Evolutionary conservation across 2,888 invertebrate genomes (phyloP), one percentile per base, ranked within the genome.

Genomic region (Brenthis hecate): DNA sequence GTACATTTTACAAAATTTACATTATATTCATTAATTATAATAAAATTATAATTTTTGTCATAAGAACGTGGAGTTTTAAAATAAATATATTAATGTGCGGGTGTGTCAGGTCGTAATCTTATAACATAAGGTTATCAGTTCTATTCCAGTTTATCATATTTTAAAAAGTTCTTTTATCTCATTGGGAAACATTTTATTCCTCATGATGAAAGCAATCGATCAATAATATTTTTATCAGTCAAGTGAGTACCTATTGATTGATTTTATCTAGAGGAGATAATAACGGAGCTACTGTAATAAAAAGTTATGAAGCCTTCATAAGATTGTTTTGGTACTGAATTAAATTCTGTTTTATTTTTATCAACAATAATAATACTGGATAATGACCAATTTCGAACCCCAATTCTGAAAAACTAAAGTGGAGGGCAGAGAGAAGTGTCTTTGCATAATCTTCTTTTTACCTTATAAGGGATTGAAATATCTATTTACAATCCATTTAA

Each of bases 261-360:
- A 68, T 58, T 62, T 70, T 70, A 72, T 72, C 72, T 13, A 50
- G 5, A 54, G 3, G 14, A 43, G 72, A 70, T 72, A 66, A 61
- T 61, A 50, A 55, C 50, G 55, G 63, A 63, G 65, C 70, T 72
- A 68, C 72, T 64, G 65, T 68, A 55, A 54, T n/a, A 47, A 56
- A 62, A 48, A 51, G 1, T 6, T 4, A 16, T 36, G 56, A 32
- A 3, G 28, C 11, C 11, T 43, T 43, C 36, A 36, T 43, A 43
- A 43, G 8, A 11, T 43, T 43, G 8, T 43, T 11, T 36, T 11
- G 11, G 11, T 11, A 43, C 8, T 11, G 36, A 43, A 43, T 19
- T 19, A 19, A 19, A 19, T 43, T 43, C 11, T 8, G 11, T 43
- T 43, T 43, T 43, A 11, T 11, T 43, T 43, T 43, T 11, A 43